Conservation (phyloP, 2,797 vertebrate genomes). For the Acanthurus lineatus region DNA sequence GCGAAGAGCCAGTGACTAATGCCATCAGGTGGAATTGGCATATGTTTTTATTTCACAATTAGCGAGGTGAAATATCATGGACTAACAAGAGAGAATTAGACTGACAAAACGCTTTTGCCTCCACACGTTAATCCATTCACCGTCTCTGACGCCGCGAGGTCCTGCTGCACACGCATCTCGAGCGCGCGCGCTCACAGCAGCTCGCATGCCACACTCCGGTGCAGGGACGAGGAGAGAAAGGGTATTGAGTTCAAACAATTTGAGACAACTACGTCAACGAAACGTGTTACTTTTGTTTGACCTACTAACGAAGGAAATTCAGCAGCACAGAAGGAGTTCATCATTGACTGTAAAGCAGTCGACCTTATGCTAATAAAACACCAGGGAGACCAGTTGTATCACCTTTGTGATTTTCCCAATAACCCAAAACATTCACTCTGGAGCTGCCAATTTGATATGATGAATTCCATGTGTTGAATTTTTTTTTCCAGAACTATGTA, state of each 20-base stretch:
- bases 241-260: not conserved
- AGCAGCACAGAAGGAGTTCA: too few species aligned
- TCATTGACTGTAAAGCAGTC: too few species aligned
- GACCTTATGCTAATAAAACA: too few species aligned
- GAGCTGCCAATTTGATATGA: too few species aligned
- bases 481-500: too few species aligned
- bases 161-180: conserved; percentile 2
- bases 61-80: too few species aligned
- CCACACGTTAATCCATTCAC: not conserved
- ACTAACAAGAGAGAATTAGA: not conserved
- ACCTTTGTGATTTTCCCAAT: too few species aligned
- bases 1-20: not conserved
- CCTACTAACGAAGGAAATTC: too few species aligned
- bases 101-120: not conserved
- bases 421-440: too few species aligned
- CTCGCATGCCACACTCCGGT: not conserved
- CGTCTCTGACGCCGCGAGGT: not conserved
- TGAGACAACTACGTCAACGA: not conserved
- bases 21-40: not conserved
- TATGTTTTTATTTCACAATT: not conserved
- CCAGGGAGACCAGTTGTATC: too few species aligned
- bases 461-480: too few species aligned
- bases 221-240: not conserved
- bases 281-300: not conserved
- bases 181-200: conserved; percentile 4